Conservation (phyloP, 1,140 invertebrate genomes). For the Sycophila sp. region DNA sequence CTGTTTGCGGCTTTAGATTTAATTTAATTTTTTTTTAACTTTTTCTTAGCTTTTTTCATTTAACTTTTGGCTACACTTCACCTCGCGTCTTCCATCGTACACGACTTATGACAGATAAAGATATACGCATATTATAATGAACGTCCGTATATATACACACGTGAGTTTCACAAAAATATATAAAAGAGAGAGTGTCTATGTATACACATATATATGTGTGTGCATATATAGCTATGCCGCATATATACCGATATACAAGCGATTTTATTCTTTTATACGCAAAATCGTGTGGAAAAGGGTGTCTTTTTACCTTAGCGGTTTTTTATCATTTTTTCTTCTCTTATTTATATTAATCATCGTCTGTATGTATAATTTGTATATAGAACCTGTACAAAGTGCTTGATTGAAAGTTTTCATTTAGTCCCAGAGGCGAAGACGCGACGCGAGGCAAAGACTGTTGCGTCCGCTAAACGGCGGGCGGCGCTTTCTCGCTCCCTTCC, state of each 20-base stretch:
- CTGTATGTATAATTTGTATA: conserved; percentile 43
- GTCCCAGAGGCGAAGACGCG: conserved; percentile 63
- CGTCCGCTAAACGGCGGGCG: too few species aligned
- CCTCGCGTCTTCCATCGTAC: conserved; percentile 17
- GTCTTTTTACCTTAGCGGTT: conserved; percentile 45
- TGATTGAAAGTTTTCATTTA: conserved; percentile 58
- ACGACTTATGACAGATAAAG: conserved; percentile 27
- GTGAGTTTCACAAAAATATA: conserved; percentile 67
- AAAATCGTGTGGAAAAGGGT: conserved; percentile 60
- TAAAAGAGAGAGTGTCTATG: conserved; percentile 64
- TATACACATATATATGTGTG: conserved; percentile 46
- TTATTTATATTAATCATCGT: conserved; percentile 38
- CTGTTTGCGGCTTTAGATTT: not conserved
- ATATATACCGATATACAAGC: conserved; percentile 52
- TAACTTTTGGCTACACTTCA: conserved; percentile 18
- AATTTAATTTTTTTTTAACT: conserved; percentile 19
- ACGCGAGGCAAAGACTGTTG: conserved; percentile 62
- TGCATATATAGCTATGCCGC: conserved; percentile 45
- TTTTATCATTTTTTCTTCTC: conserved; percentile 15
- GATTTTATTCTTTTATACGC: conserved; percentile 45
- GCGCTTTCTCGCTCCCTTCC: too few species aligned
- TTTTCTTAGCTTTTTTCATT: conserved; percentile 10
- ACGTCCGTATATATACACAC: conserved; percentile 60
- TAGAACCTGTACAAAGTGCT: conserved; percentile 63
- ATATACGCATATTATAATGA: conserved; percentile 50